Conservation (phyloP, 2,113 vertebrate genomes). For the Sisor rabdophorus region DNA sequence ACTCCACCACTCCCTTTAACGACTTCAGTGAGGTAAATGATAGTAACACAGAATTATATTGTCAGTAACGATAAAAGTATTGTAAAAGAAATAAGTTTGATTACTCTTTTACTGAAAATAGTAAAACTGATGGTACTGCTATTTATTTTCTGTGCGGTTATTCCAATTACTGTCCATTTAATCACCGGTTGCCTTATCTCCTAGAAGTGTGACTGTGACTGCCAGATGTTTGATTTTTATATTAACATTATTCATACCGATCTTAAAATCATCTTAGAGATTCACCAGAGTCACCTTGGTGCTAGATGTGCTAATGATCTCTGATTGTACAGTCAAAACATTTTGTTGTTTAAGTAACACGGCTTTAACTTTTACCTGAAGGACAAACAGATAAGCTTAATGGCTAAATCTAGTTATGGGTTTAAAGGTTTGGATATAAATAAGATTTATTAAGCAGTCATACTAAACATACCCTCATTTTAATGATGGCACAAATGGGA, state of each 20-base stretch:
- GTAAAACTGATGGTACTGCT: too few relatives aligned
- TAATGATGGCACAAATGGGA: neutral
- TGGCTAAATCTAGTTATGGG: neutral
- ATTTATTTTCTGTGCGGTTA: too few relatives aligned
- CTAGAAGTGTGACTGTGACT: neutral
- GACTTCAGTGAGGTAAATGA: too few relatives aligned
- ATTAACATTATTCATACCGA: neutral
- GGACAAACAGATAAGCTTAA: neutral
- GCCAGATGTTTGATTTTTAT: neutral
- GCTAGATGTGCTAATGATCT: neutral
- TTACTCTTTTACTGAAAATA: too few relatives aligned
- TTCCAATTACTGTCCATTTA: constrained; percentile 31
- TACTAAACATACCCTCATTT: neutral
- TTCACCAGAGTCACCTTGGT: neutral
- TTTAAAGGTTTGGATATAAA: neutral
- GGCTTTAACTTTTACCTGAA: neutral
- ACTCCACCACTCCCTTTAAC: too few relatives aligned
- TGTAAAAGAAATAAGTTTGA: too few relatives aligned
- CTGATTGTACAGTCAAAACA: neutral
- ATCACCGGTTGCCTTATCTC: too few relatives aligned
- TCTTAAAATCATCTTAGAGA: neutral
- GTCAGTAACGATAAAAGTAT: too few relatives aligned
- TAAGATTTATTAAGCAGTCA: neutral
- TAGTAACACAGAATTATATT: too few relatives aligned
- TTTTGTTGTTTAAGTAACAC: neutral